Percentiles rank a stretch among this genome's conserved stretches.
Conservation (phyloP, 2,888 invertebrate species). For the Pomacea canaliculata region DNA sequence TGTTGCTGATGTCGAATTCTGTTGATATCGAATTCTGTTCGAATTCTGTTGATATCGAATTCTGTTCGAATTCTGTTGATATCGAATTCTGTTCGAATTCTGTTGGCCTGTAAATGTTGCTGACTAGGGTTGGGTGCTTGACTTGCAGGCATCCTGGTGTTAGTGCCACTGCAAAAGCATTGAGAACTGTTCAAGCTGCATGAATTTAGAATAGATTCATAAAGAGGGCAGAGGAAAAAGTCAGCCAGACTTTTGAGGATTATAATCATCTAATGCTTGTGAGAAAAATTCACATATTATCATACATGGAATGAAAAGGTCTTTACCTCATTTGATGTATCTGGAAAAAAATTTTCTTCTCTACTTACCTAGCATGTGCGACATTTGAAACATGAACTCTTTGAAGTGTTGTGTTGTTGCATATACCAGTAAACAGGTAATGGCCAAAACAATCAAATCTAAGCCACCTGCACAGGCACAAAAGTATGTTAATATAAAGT, state of each 20-base stretch:
- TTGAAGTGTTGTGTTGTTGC: slow-evolving; percentile 69
- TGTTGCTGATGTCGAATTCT: slow-evolving; percentile 12
- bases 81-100: slow-evolving; percentile 34
- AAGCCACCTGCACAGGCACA: slow-evolving; percentile 77
- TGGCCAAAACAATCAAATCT: slow-evolving; percentile 86
- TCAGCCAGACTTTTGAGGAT: too few species aligned
- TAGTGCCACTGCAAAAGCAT: background rate
- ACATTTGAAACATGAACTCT: slow-evolving; percentile 32
- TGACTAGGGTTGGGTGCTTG: slow-evolving; percentile 19
- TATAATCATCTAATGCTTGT: too few species aligned
- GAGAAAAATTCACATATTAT: too few species aligned
- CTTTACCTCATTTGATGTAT: too few species aligned
- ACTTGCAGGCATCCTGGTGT: background rate
- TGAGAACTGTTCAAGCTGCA: too few species aligned
- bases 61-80: slow-evolving; percentile 30
- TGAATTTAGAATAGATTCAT: too few species aligned
- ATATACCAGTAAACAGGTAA: slow-evolving; percentile 87
- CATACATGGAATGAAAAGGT: too few species aligned
- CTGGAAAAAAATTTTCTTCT: too few species aligned
- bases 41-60: slow-evolving; percentile 31
- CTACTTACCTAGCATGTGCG: slow-evolving; percentile 36
- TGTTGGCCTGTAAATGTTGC: slow-evolving; percentile 26
- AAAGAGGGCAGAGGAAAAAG: too few species aligned
- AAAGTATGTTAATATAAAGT: too few species aligned
- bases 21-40: slow-evolving; percentile 36